A percentile compares a stretch with the other conserved stretches of the same genome.
Conservation (phyloP, 2,113 vertebrate species). For the Labrus mixtus region DNA sequence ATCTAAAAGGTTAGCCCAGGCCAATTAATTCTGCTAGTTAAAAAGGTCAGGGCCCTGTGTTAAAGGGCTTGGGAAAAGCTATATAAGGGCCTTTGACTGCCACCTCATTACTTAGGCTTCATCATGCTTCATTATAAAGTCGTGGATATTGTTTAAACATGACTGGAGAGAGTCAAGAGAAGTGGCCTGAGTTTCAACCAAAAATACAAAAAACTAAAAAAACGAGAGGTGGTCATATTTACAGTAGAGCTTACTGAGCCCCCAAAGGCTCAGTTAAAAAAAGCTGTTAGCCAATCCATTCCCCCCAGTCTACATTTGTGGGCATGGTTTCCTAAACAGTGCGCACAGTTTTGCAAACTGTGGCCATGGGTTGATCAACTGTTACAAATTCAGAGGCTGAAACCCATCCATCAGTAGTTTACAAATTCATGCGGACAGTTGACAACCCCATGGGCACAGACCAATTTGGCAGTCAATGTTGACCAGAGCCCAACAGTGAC, state of each 20-base stretch:
- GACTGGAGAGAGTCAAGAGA: conserved; percentile 51
- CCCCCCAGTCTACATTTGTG: too few relatives aligned
- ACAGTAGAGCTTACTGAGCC: background rate
- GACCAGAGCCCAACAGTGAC: too few relatives aligned
- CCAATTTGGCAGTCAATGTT: too few relatives aligned
- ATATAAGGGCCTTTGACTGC: conserved; percentile 55
- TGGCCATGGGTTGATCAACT: too few relatives aligned
- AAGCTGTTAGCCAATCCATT: too few relatives aligned
- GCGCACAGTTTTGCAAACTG: too few relatives aligned
- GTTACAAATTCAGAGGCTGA: too few relatives aligned
- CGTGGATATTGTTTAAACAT: conserved; percentile 75
- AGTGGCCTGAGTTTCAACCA: background rate
- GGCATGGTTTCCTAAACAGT: too few relatives aligned
- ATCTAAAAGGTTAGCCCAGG: conserved; percentile 82
- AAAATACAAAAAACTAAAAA: conserved; percentile 18
- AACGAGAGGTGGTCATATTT: background rate
- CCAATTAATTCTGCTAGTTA: conserved; percentile 86
- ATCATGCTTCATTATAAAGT: conserved; percentile 80
- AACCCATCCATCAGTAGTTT: too few relatives aligned
- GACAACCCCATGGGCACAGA: too few relatives aligned
- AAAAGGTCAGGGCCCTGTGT: conserved; percentile 83
- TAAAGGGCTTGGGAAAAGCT: conserved; percentile 76
- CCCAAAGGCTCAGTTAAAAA: too few relatives aligned
- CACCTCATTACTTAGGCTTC: conserved; percentile 80
- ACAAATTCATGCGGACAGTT: too few relatives aligned